Conservation (phyloP, 53 echinoderm and acorn worm species). For the Apostichopus leukothele region DNA sequence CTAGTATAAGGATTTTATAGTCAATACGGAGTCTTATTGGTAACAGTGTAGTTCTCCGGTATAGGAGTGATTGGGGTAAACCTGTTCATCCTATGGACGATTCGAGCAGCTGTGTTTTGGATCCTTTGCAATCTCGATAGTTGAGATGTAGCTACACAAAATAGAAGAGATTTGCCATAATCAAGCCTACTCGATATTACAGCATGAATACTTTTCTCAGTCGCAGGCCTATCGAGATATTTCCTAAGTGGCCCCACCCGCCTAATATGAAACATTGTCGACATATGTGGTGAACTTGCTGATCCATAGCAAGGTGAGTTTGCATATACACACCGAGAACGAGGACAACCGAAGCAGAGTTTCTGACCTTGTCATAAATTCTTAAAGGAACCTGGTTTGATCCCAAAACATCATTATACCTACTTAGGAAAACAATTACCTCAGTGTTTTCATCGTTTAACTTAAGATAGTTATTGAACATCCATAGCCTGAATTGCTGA, state of each 20-base stretch:
- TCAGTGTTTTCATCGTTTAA: not conserved
- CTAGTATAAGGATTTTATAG: not conserved
- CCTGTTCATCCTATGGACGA: not conserved
- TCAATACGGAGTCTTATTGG: not conserved
- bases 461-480: constrained; percentile 2
- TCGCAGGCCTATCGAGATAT: not conserved
- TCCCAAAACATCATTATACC: not conserved
- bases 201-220: not conserved
- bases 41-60: not conserved
- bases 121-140: not conserved
- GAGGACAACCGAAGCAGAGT: not conserved
- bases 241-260: not conserved
- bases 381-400: not conserved
- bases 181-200: not conserved
- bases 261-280: not conserved
- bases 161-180: not conserved
- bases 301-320: not conserved
- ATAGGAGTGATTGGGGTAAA: not conserved
- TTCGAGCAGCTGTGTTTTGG: not conserved
- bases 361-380: not conserved
- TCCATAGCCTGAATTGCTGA: constrained; percentile 27
- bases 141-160: not conserved
- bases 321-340: not conserved
- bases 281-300: too few relatives aligned
- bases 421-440: not conserved